Conservation (phyloP, 1,140 invertebrate species). For the Scaptomyza hsui region DNA sequence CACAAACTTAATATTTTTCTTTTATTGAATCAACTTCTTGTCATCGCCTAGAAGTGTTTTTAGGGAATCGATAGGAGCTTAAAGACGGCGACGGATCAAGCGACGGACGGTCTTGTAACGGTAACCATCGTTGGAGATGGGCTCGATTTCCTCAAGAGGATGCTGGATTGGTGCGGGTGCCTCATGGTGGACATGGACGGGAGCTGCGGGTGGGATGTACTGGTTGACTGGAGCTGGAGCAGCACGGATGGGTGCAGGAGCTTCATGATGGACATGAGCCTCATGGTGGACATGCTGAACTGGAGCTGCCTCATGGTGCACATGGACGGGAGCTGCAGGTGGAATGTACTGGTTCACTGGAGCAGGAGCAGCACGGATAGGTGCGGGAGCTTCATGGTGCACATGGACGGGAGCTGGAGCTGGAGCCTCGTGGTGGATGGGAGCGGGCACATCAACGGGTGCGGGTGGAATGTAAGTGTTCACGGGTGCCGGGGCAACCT, state of each 20-base stretch:
- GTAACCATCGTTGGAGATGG: slow-evolving; percentile 66
- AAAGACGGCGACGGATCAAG: slow-evolving; percentile 66
- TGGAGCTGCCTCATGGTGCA: no score
- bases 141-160: slow-evolving; percentile 71
- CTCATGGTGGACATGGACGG: slow-evolving; percentile 16
- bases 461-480: slow-evolving; percentile 38
- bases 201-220: slow-evolving; percentile 41
- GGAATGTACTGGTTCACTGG: slow-evolving; percentile 50
- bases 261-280: slow-evolving; percentile 11
- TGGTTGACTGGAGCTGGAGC: slow-evolving; percentile 32
- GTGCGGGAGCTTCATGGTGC: slow-evolving; percentile 48
- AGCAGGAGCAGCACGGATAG: slow-evolving; percentile 35
- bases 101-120: slow-evolving; percentile 74
- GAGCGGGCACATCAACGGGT: slow-evolving; percentile 31
- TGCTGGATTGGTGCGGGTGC: slow-evolving; percentile 45
- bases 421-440: slow-evolving; percentile 26
- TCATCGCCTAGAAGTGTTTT: slow-evolving; percentile 9
- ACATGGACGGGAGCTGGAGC: slow-evolving; percentile 17
- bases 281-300: slow-evolving; percentile 39
- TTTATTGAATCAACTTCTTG: slow-evolving; percentile 56
- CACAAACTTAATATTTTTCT: slow-evolving; percentile 51
- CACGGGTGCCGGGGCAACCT: slow-evolving; percentile 50
- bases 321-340: slow-evolving; percentile 36
- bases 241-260: slow-evolving; percentile 8
- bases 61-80: slow-evolving; percentile 16